Base-by-base conservation (phyloP, 2,113 vertebrate species). In the Neopipo cinnamomea region DNA sequence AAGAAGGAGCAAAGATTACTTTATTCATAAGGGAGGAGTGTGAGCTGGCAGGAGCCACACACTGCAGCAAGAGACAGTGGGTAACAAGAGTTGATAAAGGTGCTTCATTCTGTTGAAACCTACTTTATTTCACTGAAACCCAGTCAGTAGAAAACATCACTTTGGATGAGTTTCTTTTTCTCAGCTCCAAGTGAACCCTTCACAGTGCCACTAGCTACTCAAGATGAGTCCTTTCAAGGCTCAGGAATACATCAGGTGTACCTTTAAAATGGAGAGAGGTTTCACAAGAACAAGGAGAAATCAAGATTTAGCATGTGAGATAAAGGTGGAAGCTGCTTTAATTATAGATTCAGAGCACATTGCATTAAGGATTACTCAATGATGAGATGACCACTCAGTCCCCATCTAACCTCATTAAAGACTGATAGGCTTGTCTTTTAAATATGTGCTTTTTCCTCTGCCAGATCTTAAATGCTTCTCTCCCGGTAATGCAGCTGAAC, bases 391-490 rank as follows among this genome's bases (percentile, higher is more conserved):
- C 80, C 93, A 91, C 92, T 85, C 91, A 78, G 95, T 72, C 88
- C 91, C n/a, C 80, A 72, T 12, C 81, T 85, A 96, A 92, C 79
- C 86, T 93, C 83, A 93, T 92, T 96, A 87, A 92, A 89, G 76
- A 89, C 91, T 92, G 91, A 93, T 71, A 79, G 76, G 11, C 73
- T 81, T 92, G 73, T 91, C 83, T 93, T 87, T 94, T 89, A 87
- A 95, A 92, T 12, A 41, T 96, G 82, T 89, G 61, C 76, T 86
- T 59, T 71, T 90, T 11, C 5, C 90, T 87, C 31, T 94, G 95
- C 92, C 96, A 96, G 76, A 77, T 61, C 88, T 93, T 82, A 93
- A 95, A 97, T 92, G 92, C 18, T 56, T 96, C 65, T 71, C 41
- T 92, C 68, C 75, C 2, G 7, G 83, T 84, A 97, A 70, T 86